Evolutionary conservation across 2,888 invertebrate species (phyloP).

Genomic region (Dasypogon diadema): DNA sequence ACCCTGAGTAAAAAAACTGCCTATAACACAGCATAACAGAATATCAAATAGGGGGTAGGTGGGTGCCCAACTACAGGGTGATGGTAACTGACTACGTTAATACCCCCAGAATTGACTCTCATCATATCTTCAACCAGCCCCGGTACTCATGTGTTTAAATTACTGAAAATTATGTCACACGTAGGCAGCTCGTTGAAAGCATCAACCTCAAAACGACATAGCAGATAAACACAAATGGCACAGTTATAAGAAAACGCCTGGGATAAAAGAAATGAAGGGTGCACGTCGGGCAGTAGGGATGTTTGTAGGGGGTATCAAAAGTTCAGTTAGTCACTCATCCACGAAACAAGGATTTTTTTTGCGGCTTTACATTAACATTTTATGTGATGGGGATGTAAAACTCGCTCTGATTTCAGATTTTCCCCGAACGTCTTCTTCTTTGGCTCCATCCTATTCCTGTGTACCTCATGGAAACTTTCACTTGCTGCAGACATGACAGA

Average conservation of each 20-base stretch:
- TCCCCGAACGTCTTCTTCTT: not conserved
- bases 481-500: conserved; percentile 13
- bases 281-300: not conserved
- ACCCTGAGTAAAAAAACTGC: not conserved
- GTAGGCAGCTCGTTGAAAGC: conserved; percentile 38
- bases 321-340: conserved; percentile 7
- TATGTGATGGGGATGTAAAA: conserved; percentile 13
- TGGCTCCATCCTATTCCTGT: conserved; percentile 1
- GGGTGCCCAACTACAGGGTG: not conserved
- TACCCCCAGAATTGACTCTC: conserved; percentile 11
- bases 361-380: conserved; percentile 27
- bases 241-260: conserved; percentile 4
- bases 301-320: conserved; percentile 4
- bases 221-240: conserved; percentile 31
- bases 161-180: conserved; percentile 41
- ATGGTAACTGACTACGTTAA: conserved; percentile 25
- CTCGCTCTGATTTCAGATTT: conserved; percentile 11
- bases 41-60: no score
- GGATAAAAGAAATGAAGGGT: not conserved
- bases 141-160: conserved; percentile 6
- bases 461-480: conserved; percentile 23
- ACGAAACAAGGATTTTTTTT: conserved; percentile 24
- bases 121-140: not conserved
- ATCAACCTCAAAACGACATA: conserved; percentile 24
- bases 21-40: conserved; percentile 8